Base-by-base conservation (phyloP, 2,888 invertebrate genomes). In the Bembecia ichneumoniformis region DNA sequence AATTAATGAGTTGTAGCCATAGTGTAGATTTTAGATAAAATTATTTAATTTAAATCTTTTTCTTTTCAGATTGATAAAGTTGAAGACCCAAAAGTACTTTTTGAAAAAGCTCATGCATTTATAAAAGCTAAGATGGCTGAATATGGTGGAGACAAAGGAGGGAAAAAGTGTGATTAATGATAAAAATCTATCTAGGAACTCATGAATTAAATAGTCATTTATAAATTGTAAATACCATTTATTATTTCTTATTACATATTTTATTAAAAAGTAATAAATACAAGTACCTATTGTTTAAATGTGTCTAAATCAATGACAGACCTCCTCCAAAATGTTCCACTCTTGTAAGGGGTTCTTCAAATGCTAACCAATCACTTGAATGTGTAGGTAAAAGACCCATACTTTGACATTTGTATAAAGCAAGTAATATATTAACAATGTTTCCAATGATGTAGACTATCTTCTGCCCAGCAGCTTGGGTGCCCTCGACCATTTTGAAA, bases 301-400 rank as follows among this genome's bases (percentile, higher is more conserved):
- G 56, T 48, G 47, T 60, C 82, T 82, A 89, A 60, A 90, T 74
- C 64, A 93, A 87, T 55, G 90, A 89, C 52, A 93, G 74, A 49
- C 96, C 96, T 55, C 96, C 96, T 43, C 95, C 95, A 63, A 94
- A 92, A 81, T 93, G 94, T 79, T 96, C 96, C 52, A 94, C 88
- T 68, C 95, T 89, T 49, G 91, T 91, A 71, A 94, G 95, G 1
- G 97, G 96, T 71, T 98, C 95, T 49, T 97, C 96, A 89, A 99
- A 99, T 49, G 98, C 98, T 54, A 99, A 82, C 99, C 99, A 99
- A 79, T 99, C 99, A 43, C 98, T 98, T 1, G 98, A 93, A 82
- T 99, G 97, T 47, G 98, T 98, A 1, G 99, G 99, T 49, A 99
- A 82, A 20, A 99, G 79, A 1, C 98, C 99, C 98, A 99, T 98